Base-by-base conservation (phyloP, 2,888 invertebrate species). In the Ariolimax columbianus region DNA sequence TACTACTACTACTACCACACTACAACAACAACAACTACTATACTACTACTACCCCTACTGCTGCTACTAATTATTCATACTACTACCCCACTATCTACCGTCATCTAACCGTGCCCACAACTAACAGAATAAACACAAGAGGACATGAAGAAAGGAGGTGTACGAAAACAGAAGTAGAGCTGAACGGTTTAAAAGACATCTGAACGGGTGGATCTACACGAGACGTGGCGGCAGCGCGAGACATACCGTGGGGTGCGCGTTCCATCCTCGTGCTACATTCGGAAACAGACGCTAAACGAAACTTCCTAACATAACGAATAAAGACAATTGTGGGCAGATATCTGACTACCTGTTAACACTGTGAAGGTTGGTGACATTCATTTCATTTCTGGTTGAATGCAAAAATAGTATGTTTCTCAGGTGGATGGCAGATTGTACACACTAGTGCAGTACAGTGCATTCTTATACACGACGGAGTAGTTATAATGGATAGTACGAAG, bases 1-100 rank as follows among this genome's bases (percentile, higher is more conserved):
- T 59, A 23, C 59, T 59, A 59, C 59, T 59, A 59, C 59, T 59
- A 59, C 59, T 59, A 51, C 51, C 19, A 51, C 51, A 23, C 23
- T 59, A 59, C 59, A 17, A 59, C 59, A 17, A 59, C 59, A 17
- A 59, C 59, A 17, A 23, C 59, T 59, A 59, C 59, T 59, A 59
- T 59, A 59, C 59, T 59, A 30, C 33, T 66, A 66, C 66, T 66
- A 33, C 66, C 30, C n/a, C 66, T 66, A 66, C 66, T 66, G 23
- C 63, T 59, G 19, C 47, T 79, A 36, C 47, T 17, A 36, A 47
- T 17, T 9, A 40, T 26, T 30, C 30, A 14, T 17, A 51, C 51
- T 17, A 17, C 7, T 11, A 51, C 17, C 51, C 51, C 7, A 51
- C 17, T 59, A 59, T 23, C 23, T 23, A 4, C 23, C 59, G 23